A percentile compares a stretch with the other conserved stretches of the same genome.
These are phyloP conservation scores for Centropus unirufus DNA, from an alignment of 2,113 vertebrate genomes.

Conservation along the genomic window DNA sequence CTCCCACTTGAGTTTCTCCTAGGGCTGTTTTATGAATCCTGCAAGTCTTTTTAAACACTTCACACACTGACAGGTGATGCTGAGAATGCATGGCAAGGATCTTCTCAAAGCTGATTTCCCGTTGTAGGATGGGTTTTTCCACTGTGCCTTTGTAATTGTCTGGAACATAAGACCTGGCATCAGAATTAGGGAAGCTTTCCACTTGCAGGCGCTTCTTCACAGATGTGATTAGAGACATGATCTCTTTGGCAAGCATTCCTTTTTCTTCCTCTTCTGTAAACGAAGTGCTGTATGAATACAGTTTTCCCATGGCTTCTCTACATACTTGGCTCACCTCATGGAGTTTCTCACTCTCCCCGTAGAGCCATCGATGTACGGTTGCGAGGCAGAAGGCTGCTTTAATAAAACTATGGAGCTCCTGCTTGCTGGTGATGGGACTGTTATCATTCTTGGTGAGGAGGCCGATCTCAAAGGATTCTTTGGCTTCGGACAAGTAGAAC, in stretches of 20 bases:
- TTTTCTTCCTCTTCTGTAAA: constrained; percentile 64
- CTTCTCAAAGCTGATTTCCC: constrained; percentile 74
- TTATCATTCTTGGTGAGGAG: constrained; percentile 82
- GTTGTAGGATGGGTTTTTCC: constrained; percentile 56
- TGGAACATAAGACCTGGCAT: constrained; percentile 85
- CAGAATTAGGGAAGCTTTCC: constrained; percentile 77
- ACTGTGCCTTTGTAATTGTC: constrained; percentile 76
- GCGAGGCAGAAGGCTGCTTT: constrained; percentile 88
- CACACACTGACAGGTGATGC: constrained; percentile 84
- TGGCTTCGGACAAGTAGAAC: constrained; percentile 80
- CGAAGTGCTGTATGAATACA: constrained; percentile 74
- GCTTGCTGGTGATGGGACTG: constrained; percentile 81
- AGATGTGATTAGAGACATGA: constrained; percentile 77
- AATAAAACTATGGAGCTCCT: constrained; percentile 90
- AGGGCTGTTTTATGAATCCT: not conserved
- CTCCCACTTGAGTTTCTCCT: not conserved
- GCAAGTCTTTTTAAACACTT: constrained; percentile 73
- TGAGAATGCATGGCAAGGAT: constrained; percentile 81
- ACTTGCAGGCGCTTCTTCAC: constrained; percentile 79
- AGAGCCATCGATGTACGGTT: constrained; percentile 79
- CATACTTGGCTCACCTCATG: constrained; percentile 63
- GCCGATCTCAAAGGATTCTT: constrained; percentile 88
- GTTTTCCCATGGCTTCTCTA: constrained; percentile 77
- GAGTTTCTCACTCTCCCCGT: constrained; percentile 36
- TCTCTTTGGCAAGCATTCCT: constrained; percentile 73